Evolutionary conservation across 23 tunicate species (phyloP).

Genomic region (Diplosoma virens): DNA sequence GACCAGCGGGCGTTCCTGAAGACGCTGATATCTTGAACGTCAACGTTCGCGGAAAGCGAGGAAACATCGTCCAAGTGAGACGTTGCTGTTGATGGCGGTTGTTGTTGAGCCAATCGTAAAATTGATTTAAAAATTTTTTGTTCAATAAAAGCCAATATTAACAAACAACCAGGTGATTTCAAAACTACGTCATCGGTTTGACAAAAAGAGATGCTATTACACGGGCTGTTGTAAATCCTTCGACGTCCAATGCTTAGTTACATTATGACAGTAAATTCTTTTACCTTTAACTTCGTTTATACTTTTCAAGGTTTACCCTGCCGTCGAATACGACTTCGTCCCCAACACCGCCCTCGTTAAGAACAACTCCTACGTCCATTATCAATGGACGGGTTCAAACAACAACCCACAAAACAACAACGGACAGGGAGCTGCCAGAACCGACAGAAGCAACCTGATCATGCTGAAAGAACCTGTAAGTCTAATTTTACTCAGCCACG

Average conservation of each 20-base stretch:
- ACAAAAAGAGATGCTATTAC: no score
- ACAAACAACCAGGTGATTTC: no score
- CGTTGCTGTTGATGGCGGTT: no score
- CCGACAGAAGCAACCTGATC: conserved; percentile 69
- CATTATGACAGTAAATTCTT: no score
- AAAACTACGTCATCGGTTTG: no score
- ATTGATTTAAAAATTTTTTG: no score
- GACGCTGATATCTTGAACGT: conserved; percentile 50
- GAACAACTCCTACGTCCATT: conserved; percentile 30
- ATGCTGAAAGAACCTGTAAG: conserved; percentile 52
- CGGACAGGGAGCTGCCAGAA: conserved; percentile 65
- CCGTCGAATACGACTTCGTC: conserved; percentile 79
- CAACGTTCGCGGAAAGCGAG: conserved; percentile 86
- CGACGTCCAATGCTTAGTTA: no score
- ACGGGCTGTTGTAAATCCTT: no score
- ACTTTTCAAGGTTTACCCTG: conserved; percentile 81
- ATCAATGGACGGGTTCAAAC: conserved; percentile 90
- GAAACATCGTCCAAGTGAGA: conserved; percentile 86
- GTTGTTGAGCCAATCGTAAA: no score
- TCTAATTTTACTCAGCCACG: neutral
- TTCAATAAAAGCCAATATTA: no score
- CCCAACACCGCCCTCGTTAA: conserved; percentile 36
- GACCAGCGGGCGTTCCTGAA: conserved; percentile 45
- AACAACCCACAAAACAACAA: conserved; percentile 64
- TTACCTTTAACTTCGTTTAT: neutral